Evolutionary conservation across 1,140 invertebrate species (phyloP).

Genomic region (Samia ricini): DNA sequence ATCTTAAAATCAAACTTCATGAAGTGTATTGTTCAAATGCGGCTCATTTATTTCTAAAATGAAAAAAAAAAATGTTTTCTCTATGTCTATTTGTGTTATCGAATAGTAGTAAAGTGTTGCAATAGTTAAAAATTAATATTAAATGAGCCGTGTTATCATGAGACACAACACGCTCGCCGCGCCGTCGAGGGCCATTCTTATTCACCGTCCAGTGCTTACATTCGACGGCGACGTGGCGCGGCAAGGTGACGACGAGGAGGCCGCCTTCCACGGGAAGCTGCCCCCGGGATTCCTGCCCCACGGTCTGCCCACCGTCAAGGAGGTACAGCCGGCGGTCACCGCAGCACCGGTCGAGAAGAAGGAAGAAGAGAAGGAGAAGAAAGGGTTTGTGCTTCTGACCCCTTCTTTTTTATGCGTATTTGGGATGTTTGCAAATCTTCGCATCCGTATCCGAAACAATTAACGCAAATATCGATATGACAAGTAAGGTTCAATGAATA

Average conservation of each 20-base stretch:
- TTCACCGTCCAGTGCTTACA: constrained; percentile 98
- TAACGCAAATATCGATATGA: too few species aligned
- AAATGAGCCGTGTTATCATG: constrained; percentile 9
- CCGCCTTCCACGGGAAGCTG: constrained; percentile 89
- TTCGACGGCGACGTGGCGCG: constrained; percentile 91
- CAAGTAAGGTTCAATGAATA: too few species aligned
- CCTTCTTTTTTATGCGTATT: too few species aligned
- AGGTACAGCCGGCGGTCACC: constrained; percentile 94
- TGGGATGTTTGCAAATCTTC: too few species aligned
- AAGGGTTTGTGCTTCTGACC: constrained; percentile 40
- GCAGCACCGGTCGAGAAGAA: constrained; percentile 87
- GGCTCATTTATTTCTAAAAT: constrained; percentile 20
- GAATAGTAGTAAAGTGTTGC: not conserved
- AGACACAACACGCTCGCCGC: constrained; percentile 28
- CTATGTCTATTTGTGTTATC: too few species aligned
- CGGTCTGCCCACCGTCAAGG: constrained; percentile 96
- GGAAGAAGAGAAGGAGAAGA: constrained; percentile 81
- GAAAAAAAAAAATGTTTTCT: constrained; percentile 3
- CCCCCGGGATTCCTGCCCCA: constrained; percentile 95
- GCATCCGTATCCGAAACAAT: too few species aligned
- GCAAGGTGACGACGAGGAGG: constrained; percentile 96
- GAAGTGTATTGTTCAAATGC: constrained; percentile 23
- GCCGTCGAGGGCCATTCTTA: constrained; percentile 81
- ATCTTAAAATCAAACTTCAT: constrained; percentile 24
- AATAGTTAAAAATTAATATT: constrained; percentile 19